A percentile compares a stretch with the other conserved stretches of the same genome.
phyloP scores from a whole-genome alignment of 2,888 invertebrate genomes.

The Oscheius myriophilus region DNA sequence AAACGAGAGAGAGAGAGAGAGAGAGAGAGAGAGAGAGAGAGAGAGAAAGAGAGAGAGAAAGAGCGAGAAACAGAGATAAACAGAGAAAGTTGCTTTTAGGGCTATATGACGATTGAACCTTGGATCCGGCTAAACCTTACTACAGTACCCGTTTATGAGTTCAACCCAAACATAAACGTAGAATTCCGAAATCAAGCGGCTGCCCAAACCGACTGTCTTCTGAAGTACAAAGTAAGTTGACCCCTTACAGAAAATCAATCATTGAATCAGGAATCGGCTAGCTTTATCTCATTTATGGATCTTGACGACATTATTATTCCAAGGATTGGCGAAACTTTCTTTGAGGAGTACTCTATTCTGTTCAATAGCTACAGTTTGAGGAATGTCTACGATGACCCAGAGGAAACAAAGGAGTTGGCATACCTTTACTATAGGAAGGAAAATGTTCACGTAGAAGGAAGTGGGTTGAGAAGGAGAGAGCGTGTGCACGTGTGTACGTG shows the following conservation, averaged over 20 bases:
- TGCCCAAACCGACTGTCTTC: constrained; percentile 51
- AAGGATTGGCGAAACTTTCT: constrained; percentile 37
- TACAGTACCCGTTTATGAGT: constrained; percentile 34
- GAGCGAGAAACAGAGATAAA: neutral
- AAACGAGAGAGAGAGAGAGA: constrained; percentile 32
- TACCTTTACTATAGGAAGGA: constrained; percentile 16
- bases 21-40: constrained; percentile 22
- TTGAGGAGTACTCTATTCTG: constrained; percentile 36
- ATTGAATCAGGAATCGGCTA: constrained; percentile 46
- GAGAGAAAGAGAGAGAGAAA: neutral
- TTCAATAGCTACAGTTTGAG: constrained; percentile 8
- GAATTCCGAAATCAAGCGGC: constrained; percentile 53
- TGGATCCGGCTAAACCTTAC: constrained; percentile 35
- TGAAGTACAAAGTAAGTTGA: constrained; percentile 40
- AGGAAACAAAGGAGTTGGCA: neutral
- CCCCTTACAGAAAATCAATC: neutral
- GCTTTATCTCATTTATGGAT: constrained; percentile 46
- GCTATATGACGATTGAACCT: constrained; percentile 39
- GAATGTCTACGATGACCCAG: neutral
- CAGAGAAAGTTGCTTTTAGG: constrained; percentile 2
- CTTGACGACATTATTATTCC: constrained; percentile 51
- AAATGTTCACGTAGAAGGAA: constrained; percentile 29
- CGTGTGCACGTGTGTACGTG: neutral
- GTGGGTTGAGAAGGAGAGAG: constrained; percentile 26
- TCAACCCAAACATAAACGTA: constrained; percentile 50